Percentiles rank a stretch among this genome's conserved stretches.
phyloP scores from a whole-genome alignment of 2,888 invertebrate species.

The Cacoxenus indagator region DNA sequence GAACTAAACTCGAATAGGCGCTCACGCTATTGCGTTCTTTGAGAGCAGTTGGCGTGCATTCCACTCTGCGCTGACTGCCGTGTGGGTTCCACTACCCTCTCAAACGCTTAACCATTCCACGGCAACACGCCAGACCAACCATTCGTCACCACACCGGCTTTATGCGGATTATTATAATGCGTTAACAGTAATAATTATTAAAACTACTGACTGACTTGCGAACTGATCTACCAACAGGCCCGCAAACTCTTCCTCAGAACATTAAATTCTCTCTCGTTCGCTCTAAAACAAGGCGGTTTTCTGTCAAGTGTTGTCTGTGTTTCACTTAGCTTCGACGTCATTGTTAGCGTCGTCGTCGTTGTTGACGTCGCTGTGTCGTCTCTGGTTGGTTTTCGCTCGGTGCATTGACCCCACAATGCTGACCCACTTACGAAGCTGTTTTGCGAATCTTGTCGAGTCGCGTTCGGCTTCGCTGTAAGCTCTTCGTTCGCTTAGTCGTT shows the following conservation, averaged over 20 bases:
- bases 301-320: no score
- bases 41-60: no score
- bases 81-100: no score
- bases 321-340: neutral
- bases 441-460: constrained; percentile 58
- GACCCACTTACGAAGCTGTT: constrained; percentile 72
- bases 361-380: constrained; percentile 35
- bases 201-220: neutral
- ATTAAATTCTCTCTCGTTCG: neutral
- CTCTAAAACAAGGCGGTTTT: no score
- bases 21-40: neutral
- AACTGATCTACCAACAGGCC: neutral
- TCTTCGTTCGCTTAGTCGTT: neutral
- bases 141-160: neutral
- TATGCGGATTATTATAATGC: neutral
- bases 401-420: constrained; percentile 72
- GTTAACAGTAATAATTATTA: neutral
- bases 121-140: neutral
- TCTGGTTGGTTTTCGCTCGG: constrained; percentile 44
- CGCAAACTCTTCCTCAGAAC: neutral
- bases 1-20: neutral
- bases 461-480: constrained; percentile 33
- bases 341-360: constrained; percentile 13
- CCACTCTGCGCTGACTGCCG: no score
- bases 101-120: no score